phyloP scores from a whole-genome alignment of 2,113 vertebrate species.

The Zosterops japonicus region DNA sequence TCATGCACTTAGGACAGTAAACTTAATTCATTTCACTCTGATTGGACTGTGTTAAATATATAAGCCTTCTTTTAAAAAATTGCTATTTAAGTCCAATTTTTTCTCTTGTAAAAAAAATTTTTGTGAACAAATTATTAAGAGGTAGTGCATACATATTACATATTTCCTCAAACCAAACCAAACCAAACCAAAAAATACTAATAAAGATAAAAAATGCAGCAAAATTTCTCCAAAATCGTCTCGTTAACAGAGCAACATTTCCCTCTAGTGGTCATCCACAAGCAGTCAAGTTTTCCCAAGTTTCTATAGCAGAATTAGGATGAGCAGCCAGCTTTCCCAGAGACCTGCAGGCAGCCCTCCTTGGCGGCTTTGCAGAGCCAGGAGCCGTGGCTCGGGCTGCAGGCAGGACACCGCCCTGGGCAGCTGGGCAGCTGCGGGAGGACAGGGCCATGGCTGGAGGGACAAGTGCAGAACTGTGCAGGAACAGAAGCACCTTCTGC shows the following conservation, averaged over 20 bases:
- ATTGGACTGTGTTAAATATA: neutral
- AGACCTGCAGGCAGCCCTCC: rapidly evolving
- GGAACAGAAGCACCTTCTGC: neutral
- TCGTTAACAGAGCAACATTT: conserved; percentile 73
- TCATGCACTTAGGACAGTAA: neutral
- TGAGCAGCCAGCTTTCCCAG: rapidly evolving
- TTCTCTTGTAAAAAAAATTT: neutral
- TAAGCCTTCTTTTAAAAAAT: neutral
- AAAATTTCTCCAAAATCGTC: rapidly evolving
- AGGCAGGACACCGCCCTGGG: rapidly evolving
- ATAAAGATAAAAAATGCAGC: neutral
- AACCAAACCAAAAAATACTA: neutral
- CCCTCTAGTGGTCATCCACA: conserved; percentile 70
- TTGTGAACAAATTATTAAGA: neutral
- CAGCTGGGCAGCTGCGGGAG: neutral
- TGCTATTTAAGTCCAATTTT: neutral
- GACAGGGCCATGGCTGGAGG: rapidly evolving
- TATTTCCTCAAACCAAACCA: neutral
- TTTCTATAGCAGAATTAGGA: rapidly evolving
- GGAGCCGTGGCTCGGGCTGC: rapidly evolving
- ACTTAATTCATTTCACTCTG: neutral
- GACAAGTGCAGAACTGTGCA: neutral
- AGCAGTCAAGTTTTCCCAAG: rapidly evolving
- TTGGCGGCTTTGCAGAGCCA: rapidly evolving
- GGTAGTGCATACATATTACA: neutral